phyloP scores from a whole-genome alignment of 2,113 vertebrate species.

The Gallinago media region DNA sequence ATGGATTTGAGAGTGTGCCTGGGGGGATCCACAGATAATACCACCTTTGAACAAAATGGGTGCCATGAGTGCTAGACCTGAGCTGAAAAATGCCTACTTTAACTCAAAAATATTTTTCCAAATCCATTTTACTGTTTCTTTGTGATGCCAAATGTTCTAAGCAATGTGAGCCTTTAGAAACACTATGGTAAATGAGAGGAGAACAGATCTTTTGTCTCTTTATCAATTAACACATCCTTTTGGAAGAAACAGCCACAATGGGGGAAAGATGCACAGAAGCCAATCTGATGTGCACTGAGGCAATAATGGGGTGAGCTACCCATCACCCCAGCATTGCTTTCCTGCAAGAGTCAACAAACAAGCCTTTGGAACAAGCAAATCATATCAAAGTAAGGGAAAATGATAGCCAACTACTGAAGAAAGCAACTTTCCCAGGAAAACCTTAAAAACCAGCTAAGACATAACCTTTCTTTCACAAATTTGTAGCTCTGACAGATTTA shows the following conservation, averaged over 20 bases:
- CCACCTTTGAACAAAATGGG: not conserved
- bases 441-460: not conserved
- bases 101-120: not conserved
- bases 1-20: not conserved
- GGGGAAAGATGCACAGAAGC: not conserved
- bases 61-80: not conserved
- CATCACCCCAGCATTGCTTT: not conserved
- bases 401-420: not conserved
- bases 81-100: not conserved
- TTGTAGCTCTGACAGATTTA: not conserved
- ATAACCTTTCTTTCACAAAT: not conserved
- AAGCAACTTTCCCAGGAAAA: not conserved
- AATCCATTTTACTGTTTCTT: not conserved
- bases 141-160: not conserved
- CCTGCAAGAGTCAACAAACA: not conserved
- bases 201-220: not conserved
- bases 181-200: fast-evolving
- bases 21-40: not conserved
- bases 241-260: not conserved
- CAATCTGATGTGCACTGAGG: not conserved
- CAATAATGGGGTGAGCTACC: fast-evolving
- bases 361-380: not conserved
- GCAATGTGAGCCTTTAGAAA: not conserved
- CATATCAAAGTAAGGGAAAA: not conserved
- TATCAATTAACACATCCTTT: not conserved